A percentile compares a stretch with the other conserved stretches of the same genome.
These are phyloP conservation scores for Zosterops japonicus DNA, from an alignment of 2,113 vertebrate genomes.

Conservation along the genomic window DNA sequence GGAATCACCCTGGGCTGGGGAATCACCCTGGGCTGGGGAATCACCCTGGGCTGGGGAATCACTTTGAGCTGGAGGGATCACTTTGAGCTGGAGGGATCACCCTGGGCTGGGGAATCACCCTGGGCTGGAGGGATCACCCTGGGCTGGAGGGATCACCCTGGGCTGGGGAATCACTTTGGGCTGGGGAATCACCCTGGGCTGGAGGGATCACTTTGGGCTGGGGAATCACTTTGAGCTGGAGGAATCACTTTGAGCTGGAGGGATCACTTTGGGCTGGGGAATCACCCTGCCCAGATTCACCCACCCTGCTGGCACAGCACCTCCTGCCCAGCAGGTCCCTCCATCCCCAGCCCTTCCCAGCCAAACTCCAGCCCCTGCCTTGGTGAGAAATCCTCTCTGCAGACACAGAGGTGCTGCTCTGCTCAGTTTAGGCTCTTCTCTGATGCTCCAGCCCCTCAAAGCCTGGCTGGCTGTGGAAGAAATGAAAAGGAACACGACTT, in stretches of 20 bases:
- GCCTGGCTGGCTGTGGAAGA: background rate
- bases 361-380: background rate
- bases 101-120: rapidly evolving
- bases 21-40: background rate
- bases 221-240: rapidly evolving
- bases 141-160: rapidly evolving
- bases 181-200: rapidly evolving
- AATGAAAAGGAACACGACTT: background rate
- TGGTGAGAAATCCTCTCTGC: background rate
- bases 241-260: rapidly evolving
- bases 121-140: rapidly evolving
- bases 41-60: rapidly evolving
- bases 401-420: background rate
- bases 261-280: rapidly evolving
- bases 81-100: rapidly evolving
- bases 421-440: background rate
- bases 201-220: rapidly evolving
- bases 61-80: rapidly evolving
- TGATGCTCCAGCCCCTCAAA: background rate
- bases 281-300: background rate
- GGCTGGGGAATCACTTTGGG: background rate
- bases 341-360: background rate
- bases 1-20: background rate
- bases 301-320: background rate
- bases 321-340: background rate